These are phyloP conservation scores for Micrastur ruficollis DNA, from an alignment of 2,797 vertebrate genomes.

Conservation along the genomic window DNA sequence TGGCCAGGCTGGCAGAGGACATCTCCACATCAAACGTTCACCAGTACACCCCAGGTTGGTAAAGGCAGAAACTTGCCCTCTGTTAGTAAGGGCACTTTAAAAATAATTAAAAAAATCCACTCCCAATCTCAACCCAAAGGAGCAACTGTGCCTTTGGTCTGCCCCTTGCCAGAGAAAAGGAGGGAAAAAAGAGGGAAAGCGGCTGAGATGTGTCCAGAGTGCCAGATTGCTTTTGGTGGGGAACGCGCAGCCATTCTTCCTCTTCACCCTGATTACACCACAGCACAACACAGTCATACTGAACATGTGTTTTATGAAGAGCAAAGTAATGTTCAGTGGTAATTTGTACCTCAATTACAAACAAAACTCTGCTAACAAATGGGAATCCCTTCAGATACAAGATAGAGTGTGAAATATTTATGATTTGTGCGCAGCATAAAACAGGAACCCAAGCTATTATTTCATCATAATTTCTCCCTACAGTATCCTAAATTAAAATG, in stretches of 20 bases:
- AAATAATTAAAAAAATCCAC: not conserved
- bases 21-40: not conserved
- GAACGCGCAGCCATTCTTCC: not conserved
- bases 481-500: constrained; percentile 31
- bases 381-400: not conserved
- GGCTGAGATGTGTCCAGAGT: not conserved
- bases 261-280: not conserved
- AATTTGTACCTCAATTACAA: constrained; percentile 41
- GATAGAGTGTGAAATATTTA: constrained; percentile 40
- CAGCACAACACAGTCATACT: not conserved
- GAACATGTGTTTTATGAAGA: not conserved
- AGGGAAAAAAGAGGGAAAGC: not conserved
- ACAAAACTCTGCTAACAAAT: not conserved
- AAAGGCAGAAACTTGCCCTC: not conserved
- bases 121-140: not conserved
- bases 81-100: not conserved
- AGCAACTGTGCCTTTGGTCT: fast-evolving
- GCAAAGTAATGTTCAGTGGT: not conserved
- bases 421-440: not conserved
- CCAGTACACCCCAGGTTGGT: not conserved
- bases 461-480: not conserved
- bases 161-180: not conserved
- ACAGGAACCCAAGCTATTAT: not conserved
- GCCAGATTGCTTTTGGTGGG: not conserved
- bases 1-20: not conserved